A percentile compares a stretch with the other conserved stretches of the same genome.
Evolutionary conservation across 2,888 invertebrate genomes (phyloP).

Genomic region (Galeruca laticollis): DNA sequence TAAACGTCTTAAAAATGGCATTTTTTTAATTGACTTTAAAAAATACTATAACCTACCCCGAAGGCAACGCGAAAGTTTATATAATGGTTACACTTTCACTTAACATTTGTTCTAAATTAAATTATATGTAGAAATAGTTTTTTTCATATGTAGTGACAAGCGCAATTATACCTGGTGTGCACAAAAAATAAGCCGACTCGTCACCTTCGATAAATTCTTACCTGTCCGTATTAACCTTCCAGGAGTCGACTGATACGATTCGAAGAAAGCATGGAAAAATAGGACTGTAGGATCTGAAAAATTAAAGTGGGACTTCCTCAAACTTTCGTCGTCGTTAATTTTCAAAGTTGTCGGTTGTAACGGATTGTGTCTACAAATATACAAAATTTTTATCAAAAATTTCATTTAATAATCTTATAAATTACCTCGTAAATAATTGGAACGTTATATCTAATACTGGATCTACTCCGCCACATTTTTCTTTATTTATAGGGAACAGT

Average conservation of each 20-base stretch:
- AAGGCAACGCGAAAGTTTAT: too few species aligned
- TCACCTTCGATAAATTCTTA: too few species aligned
- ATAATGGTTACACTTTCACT: too few species aligned
- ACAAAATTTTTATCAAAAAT: background rate
- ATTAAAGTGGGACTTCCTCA: constrained; percentile 72
- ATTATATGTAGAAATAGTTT: too few species aligned
- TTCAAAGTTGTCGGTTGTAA: constrained; percentile 67
- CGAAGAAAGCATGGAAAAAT: constrained; percentile 76
- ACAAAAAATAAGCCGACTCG: too few species aligned
- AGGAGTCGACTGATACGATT: constrained; percentile 71
- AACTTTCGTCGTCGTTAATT: constrained; percentile 69
- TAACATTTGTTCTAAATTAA: too few species aligned
- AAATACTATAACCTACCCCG: too few species aligned
- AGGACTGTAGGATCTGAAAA: constrained; percentile 71
- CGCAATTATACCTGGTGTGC: too few species aligned
- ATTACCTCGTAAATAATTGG: constrained; percentile 71
- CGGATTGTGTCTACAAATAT: constrained; percentile 70
- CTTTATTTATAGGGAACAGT: constrained; percentile 71
- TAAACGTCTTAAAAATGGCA: too few species aligned
- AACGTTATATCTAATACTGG: constrained; percentile 69
- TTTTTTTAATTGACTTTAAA: too few species aligned
- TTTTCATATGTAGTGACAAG: too few species aligned
- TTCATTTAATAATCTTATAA: background rate
- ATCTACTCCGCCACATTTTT: constrained; percentile 70
- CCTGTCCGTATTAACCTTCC: constrained; percentile 70